Evolutionary conservation across 2,797 vertebrate genomes (phyloP).

Genomic region (Leucoraja ocellata): DNA sequence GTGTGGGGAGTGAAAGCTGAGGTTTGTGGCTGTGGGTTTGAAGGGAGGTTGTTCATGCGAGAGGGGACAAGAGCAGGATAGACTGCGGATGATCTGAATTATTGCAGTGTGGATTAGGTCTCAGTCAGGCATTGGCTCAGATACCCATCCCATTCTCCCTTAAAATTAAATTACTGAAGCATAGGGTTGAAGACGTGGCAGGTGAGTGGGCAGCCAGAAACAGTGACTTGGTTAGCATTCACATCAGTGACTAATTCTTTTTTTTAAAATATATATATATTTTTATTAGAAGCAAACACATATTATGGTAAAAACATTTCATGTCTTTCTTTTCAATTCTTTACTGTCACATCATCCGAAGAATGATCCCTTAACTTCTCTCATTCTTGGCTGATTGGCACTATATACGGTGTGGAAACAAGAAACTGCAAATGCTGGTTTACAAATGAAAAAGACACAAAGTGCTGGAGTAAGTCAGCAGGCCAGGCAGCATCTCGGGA

Average conservation of each 20-base stretch:
- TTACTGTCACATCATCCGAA: background rate
- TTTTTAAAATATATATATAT: no score
- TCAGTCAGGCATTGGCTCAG: background rate
- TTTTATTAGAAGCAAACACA: no score
- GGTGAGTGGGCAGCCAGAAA: no score
- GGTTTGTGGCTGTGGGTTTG: conserved; percentile 5
- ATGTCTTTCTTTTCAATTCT: no score
- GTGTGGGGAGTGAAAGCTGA: background rate
- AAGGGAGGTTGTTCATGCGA: background rate
- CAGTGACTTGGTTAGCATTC: background rate
- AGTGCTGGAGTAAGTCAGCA: no score
- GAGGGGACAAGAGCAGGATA: background rate
- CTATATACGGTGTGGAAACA: no score
- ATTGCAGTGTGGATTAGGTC: background rate
- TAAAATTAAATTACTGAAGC: background rate
- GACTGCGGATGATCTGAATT: background rate
- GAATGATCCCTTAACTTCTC: background rate
- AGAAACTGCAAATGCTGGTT: no score
- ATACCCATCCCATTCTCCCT: background rate
- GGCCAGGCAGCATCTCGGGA: no score
- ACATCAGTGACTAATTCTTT: background rate
- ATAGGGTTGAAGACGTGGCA: background rate
- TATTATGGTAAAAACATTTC: no score
- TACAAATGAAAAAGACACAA: no score
- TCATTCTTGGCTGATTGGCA: no score